These are phyloP conservation scores for Luehdorfia chinensis DNA, from an alignment of 1,140 invertebrate species.

Conservation along the genomic window DNA sequence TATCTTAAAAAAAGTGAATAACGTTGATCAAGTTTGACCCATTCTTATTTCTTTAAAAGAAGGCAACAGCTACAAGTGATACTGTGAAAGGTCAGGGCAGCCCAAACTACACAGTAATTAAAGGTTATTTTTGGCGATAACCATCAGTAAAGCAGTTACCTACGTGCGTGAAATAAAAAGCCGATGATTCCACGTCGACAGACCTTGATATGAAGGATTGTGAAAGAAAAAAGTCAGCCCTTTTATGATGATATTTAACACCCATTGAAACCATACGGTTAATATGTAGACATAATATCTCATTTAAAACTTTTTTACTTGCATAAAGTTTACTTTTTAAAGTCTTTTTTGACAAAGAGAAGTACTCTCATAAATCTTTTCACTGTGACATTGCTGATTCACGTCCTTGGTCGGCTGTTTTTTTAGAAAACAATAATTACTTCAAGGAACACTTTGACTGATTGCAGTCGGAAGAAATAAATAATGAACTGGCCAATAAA, in stretches of 20 bases:
- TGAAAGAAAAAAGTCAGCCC: conserved; percentile 38
- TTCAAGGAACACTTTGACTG: conserved; percentile 20
- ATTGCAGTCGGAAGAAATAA: conserved; percentile 38
- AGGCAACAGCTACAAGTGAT: conserved; percentile 42
- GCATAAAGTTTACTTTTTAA: too few species aligned
- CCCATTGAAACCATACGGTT: neutral
- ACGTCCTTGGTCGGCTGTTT: neutral
- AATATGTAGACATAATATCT: too few species aligned
- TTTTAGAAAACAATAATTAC: conserved; percentile 6
- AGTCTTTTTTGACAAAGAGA: too few species aligned
- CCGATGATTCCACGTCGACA: conserved; percentile 45
- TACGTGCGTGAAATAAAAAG: conserved; percentile 62
- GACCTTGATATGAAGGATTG: conserved; percentile 54
- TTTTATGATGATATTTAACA: conserved; percentile 34
- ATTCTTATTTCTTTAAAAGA: conserved; percentile 41
- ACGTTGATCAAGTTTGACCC: conserved; percentile 32
- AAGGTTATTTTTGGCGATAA: conserved; percentile 75
- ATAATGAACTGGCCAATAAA: conserved; percentile 43
- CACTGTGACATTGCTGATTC: too few species aligned
- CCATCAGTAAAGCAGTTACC: conserved; percentile 72
- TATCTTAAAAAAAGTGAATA: too few species aligned
- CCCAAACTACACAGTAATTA: conserved; percentile 72
- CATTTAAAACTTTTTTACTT: too few species aligned
- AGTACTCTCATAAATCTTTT: too few species aligned
- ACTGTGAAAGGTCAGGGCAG: conserved; percentile 70